Evolutionary conservation across 2,797 vertebrate genomes (phyloP).

Genomic region (Mareca penelope): DNA sequence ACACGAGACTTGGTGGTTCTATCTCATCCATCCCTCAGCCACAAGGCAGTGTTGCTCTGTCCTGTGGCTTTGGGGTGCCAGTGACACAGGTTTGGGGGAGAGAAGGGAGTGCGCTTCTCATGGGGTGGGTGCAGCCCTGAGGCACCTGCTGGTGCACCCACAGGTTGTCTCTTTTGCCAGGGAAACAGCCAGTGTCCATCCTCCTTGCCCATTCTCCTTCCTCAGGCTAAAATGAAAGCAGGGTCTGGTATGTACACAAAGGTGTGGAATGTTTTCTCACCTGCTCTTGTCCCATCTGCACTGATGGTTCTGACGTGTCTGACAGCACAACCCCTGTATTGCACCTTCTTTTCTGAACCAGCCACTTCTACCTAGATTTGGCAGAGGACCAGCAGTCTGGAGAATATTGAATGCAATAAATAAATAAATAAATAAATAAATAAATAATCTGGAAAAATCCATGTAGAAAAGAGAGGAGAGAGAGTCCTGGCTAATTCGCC

Average conservation of each 20-base stretch:
- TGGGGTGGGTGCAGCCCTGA: not conserved
- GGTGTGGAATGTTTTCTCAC: not conserved
- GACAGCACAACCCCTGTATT: not conserved
- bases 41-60: not conserved
- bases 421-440: not conserved
- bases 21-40: not conserved
- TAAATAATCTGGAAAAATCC: not conserved
- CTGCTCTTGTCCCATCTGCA: not conserved
- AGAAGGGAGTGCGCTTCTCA: not conserved
- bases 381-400: not conserved
- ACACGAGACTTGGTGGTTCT: not conserved
- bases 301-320: not conserved
- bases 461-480: not conserved
- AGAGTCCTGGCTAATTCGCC: not conserved
- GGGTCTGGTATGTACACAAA: not conserved
- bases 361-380: not conserved
- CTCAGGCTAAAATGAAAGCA: not conserved
- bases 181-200: not conserved
- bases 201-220: not conserved
- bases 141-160: not conserved
- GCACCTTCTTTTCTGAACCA: not conserved
- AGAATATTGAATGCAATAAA: not conserved
- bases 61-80: not conserved
- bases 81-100: fast-evolving
- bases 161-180: not conserved